Percentiles rank a stretch among this genome's conserved stretches.
Evolutionary conservation across 2,113 vertebrate genomes (phyloP).

Genomic region (Tetrax tetrax): DNA sequence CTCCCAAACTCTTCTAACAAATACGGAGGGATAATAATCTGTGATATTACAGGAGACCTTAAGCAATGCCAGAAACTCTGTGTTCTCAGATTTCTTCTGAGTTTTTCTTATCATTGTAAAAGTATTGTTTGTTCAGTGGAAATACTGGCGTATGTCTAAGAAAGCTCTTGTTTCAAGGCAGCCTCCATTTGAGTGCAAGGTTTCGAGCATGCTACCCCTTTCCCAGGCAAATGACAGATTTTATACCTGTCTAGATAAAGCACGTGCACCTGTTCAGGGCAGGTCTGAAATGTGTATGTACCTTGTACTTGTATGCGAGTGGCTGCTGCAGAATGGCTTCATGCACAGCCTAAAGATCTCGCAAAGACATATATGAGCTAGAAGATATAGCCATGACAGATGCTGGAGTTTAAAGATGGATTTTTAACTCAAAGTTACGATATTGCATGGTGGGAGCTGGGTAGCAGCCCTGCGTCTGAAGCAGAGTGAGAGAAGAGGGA

Average conservation of each 20-base stretch:
- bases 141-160: background rate
- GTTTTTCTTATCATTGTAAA: background rate
- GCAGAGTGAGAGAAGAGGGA: no score
- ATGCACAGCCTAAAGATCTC: background rate
- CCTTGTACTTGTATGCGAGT: background rate
- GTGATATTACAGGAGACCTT: background rate
- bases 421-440: background rate
- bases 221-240: background rate
- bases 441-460: background rate
- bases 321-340: background rate
- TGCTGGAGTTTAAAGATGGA: background rate
- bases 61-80: background rate
- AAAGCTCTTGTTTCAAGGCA: background rate
- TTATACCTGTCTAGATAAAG: background rate
- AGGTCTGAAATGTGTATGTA: background rate
- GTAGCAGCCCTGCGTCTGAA: background rate
- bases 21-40: constrained; percentile 17
- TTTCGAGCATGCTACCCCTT: accelerated
- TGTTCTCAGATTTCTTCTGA: background rate
- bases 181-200: background rate
- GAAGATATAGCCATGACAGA: background rate
- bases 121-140: background rate
- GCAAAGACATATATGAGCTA: background rate
- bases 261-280: accelerated
- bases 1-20: background rate